Evolutionary conservation across 1,140 invertebrate genomes (phyloP).

Genomic region (Zaprionus gabonicus): DNA sequence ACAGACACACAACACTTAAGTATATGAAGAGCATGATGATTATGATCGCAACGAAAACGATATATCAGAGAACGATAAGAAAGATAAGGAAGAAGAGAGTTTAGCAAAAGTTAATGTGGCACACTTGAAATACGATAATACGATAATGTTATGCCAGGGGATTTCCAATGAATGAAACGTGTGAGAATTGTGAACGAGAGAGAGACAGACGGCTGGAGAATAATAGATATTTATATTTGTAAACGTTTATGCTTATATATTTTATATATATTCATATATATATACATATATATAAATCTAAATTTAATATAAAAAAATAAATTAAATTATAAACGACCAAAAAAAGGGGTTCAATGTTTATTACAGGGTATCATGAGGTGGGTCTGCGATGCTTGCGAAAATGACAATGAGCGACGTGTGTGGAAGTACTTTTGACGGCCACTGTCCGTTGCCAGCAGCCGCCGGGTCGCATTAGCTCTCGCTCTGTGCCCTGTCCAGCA

Average conservation of each 20-base stretch:
- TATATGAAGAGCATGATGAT: conserved; percentile 9
- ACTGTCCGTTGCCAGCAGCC: conserved; percentile 11
- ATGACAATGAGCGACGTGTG: background rate
- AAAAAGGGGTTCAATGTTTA: background rate
- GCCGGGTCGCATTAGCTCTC: conserved; percentile 20
- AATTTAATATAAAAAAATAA: conserved; percentile 59
- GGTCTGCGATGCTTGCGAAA: background rate
- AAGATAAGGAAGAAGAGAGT: conserved; percentile 43
- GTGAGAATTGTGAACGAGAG: conserved; percentile 38
- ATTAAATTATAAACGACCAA: conserved; percentile 46
- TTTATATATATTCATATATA: conserved; percentile 70
- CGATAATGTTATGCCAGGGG: conserved; percentile 42
- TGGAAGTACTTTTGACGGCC: conserved; percentile 18
- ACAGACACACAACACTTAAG: conserved; percentile 36
- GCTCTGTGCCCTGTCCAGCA: background rate
- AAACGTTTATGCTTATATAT: conserved; percentile 81
- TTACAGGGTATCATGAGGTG: background rate
- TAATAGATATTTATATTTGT: conserved; percentile 81
- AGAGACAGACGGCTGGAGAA: conserved; percentile 53
- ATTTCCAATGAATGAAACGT: conserved; percentile 57
- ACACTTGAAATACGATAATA: conserved; percentile 37
- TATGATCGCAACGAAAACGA: conserved; percentile 17
- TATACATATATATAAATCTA: conserved; percentile 60
- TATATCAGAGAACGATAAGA: conserved; percentile 14
- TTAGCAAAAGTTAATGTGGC: conserved; percentile 68